Evolutionary conservation across 2,888 invertebrate species (phyloP).

Genomic region (Cryptus viduatorius): DNA sequence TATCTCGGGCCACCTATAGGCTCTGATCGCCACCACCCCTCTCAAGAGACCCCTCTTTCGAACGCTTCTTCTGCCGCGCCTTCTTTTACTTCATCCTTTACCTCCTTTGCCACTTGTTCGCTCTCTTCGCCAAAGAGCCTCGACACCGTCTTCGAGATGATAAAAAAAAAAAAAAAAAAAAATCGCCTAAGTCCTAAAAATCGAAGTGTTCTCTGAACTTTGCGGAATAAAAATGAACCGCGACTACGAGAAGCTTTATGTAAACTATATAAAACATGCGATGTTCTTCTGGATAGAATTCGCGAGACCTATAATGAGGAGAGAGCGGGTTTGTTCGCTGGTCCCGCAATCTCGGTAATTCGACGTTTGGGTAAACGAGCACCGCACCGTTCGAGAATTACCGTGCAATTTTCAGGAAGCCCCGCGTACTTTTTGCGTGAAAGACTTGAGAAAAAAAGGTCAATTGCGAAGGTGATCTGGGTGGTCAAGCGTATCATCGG

Average conservation of each 20-base stretch:
- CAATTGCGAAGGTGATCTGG: constrained; percentile 8
- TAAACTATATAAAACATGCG: background rate
- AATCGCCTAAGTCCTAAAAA: constrained; percentile 30
- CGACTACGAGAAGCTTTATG: background rate
- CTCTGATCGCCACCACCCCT: constrained; percentile 79
- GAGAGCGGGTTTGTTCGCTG: constrained; percentile 22
- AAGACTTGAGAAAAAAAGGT: background rate
- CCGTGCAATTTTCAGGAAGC: constrained; percentile 66
- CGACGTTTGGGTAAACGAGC: constrained; percentile 63
- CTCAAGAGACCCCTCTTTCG: constrained; percentile 67
- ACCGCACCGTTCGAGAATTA: constrained; percentile 34
- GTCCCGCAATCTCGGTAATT: constrained; percentile 60
- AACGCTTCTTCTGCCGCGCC: constrained; percentile 53
- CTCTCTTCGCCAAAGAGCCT: constrained; percentile 37
- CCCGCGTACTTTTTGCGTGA: constrained; percentile 34
- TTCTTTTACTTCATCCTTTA: constrained; percentile 39
- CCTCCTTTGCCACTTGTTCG: constrained; percentile 26
- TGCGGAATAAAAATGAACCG: constrained; percentile 44
- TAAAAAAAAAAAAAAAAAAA: constrained; percentile 25
- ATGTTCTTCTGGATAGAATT: background rate
- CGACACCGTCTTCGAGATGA: constrained; percentile 43
- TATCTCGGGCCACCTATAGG: constrained; percentile 80
- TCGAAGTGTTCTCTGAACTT: constrained; percentile 31
- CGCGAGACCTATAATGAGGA: constrained; percentile 55
- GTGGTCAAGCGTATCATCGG: background rate